Base-by-base conservation (phyloP, 2,797 vertebrate genomes). In the Lepus townsendii region DNA sequence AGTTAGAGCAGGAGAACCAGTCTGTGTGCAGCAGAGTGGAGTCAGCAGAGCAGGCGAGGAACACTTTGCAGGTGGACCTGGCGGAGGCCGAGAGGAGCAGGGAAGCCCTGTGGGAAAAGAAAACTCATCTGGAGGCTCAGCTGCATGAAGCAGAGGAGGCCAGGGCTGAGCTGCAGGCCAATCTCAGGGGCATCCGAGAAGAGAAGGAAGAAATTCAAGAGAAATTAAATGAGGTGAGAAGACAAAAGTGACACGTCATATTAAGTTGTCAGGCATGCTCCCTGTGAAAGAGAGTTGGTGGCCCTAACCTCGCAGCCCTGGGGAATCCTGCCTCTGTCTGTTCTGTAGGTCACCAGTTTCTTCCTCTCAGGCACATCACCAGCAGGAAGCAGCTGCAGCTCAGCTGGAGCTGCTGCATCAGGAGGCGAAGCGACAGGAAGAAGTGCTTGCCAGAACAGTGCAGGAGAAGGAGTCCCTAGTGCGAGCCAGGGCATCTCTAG, bases 1-100 rank as follows among this genome's bases (percentile, higher is more conserved):
- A 98, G 97, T 68, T 98, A 78, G 98, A 99, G 98, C 92, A 98
- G 96, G 98, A 99, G 96, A 96, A 97, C 14, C 98, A 99, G 27
- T 96, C 98, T 84, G 83, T 97, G 47, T 94, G 82, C 91, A 57
- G 72, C 96, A 98, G 97, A 96, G 96, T 98, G 91, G 98, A 98
- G 90, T 92, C 93, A 1, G 72, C 98, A 90, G 98, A 98, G 88
- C 98, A 98, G 95, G 98, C 98, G 35, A 97, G 98, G 85, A 95
- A 54, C 0, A 57, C 92, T 73, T 96, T 99, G 75, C 98, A 98
- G 93, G 98, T 96, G 72, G 98, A 98, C 82, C 76, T 99, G 77
- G 97, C 60, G 2, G 92, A 95, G 2, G 94, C 97, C 11, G 96
- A 96, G 85, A 95, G 88, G 89, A 97, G 96, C 96, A 97, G 96